A percentile compares a stretch with the other conserved stretches of the same genome.
Evolutionary conservation across 2,888 invertebrate genomes (phyloP).

Genomic region (Ectemnius lituratus): DNA sequence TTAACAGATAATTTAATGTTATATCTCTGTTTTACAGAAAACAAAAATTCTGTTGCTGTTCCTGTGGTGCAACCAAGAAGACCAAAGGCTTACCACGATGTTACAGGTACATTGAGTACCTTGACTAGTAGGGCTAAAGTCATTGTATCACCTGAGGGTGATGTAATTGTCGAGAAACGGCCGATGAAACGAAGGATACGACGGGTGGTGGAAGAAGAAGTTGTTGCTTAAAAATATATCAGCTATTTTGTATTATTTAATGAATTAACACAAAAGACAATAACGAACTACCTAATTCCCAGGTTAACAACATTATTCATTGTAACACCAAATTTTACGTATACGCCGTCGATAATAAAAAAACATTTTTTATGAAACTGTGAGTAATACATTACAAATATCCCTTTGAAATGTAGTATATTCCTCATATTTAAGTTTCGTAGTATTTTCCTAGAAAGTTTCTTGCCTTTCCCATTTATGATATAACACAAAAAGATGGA

Average conservation of each 20-base stretch:
- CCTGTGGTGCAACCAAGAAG: slow-evolving; percentile 79
- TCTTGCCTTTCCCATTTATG: too few relatives aligned
- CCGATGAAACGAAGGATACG: too few relatives aligned
- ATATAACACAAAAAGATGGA: too few relatives aligned
- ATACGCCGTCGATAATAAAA: too few relatives aligned
- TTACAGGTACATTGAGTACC: slow-evolving; percentile 83
- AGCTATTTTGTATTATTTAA: slow-evolving; percentile 32
- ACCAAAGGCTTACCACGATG: slow-evolving; percentile 79
- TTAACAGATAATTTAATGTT: not conserved
- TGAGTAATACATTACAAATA: too few relatives aligned
- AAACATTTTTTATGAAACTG: too few relatives aligned
- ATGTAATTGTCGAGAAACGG: slow-evolving; percentile 76
- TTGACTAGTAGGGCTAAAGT: slow-evolving; percentile 78
- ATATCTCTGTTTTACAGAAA: slow-evolving; percentile 76
- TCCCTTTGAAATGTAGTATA: too few relatives aligned
- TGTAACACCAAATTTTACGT: too few relatives aligned
- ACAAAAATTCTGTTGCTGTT: slow-evolving; percentile 79
- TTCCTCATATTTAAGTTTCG: too few relatives aligned
- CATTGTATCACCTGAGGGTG: slow-evolving; percentile 81
- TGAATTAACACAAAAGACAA: slow-evolving; percentile 41
- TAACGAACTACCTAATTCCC: slow-evolving; percentile 23
- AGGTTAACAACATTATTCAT: too few relatives aligned
- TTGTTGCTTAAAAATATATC: slow-evolving; percentile 9
- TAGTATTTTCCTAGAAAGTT: too few relatives aligned
- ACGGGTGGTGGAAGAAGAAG: not conserved